A percentile compares a stretch with the other conserved stretches of the same genome.
Evolutionary conservation across 2,888 invertebrate species (phyloP).

Genomic region (Pandemis corylana): DNA sequence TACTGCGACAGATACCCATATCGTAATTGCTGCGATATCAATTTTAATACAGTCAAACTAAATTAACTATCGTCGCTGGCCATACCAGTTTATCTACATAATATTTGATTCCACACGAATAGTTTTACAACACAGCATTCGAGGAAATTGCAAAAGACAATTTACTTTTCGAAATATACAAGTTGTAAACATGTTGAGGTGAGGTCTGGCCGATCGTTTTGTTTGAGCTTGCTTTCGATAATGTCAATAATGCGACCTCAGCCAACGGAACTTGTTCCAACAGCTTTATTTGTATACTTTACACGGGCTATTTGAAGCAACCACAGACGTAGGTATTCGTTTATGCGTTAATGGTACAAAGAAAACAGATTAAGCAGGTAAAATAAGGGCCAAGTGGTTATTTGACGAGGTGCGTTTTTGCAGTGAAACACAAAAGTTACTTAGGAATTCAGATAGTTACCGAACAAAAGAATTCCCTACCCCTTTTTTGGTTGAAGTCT

Average conservation of each 20-base stretch:
- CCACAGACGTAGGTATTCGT: constrained; percentile 30
- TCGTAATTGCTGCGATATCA: constrained; percentile 35
- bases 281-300: constrained; percentile 68
- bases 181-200: constrained; percentile 62
- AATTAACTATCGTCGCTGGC: constrained; percentile 13
- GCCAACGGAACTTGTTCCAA: constrained; percentile 75
- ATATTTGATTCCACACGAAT: constrained; percentile 24
- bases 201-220: constrained; percentile 59
- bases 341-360: constrained; percentile 39
- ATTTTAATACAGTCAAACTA: constrained; percentile 22
- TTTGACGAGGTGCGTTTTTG: constrained; percentile 17
- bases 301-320: constrained; percentile 55
- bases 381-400: constrained; percentile 17
- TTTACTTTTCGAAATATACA: constrained; percentile 75
- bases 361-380: constrained; percentile 40
- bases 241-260: constrained; percentile 73
- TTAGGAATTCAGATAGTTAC: background rate
- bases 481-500: background rate
- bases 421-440: background rate
- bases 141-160: constrained; percentile 66
- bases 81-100: constrained; percentile 12
- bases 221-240: constrained; percentile 81
- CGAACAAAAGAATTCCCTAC: background rate
- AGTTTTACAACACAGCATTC: constrained; percentile 47
- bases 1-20: constrained; percentile 28